Evolutionary conservation across 2,113 vertebrate genomes (phyloP).

Genomic region (Centropus bengalensis): DNA sequence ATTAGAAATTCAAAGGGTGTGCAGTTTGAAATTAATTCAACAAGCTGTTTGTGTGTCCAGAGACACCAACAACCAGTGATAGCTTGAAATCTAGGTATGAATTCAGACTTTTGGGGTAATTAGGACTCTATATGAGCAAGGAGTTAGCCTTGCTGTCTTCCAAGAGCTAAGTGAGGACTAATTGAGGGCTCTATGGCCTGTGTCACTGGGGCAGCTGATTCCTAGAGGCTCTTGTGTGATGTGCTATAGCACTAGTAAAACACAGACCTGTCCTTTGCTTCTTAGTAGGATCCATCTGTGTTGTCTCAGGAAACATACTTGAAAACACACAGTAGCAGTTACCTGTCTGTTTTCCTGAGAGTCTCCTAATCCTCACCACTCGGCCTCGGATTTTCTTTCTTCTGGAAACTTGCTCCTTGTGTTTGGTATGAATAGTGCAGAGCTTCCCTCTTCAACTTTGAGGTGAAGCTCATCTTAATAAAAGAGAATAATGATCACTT

Average conservation of each 20-base stretch:
- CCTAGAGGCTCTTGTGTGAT: neutral
- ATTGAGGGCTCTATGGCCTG: neutral
- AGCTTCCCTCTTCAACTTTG: neutral
- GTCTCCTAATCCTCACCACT: neutral
- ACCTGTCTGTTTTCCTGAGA: neutral
- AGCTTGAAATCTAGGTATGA: neutral
- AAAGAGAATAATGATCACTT: neutral
- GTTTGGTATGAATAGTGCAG: neutral
- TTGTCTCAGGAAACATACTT: neutral
- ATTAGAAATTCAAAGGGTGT: neutral
- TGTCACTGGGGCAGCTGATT: neutral
- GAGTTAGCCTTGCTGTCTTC: neutral
- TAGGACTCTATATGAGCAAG: accelerated
- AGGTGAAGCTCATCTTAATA: neutral
- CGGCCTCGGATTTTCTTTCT: neutral
- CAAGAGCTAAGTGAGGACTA: neutral
- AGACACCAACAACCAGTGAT: neutral
- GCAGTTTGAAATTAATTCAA: neutral
- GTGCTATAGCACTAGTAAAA: neutral
- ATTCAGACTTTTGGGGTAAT: neutral
- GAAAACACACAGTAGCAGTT: neutral
- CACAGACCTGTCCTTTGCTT: neutral
- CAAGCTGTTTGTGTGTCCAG: neutral
- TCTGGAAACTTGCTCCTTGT: neutral
- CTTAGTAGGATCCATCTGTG: accelerated